phyloP scores from a whole-genome alignment of 2,113 vertebrate genomes.

The Ahaetulla prasina region DNA sequence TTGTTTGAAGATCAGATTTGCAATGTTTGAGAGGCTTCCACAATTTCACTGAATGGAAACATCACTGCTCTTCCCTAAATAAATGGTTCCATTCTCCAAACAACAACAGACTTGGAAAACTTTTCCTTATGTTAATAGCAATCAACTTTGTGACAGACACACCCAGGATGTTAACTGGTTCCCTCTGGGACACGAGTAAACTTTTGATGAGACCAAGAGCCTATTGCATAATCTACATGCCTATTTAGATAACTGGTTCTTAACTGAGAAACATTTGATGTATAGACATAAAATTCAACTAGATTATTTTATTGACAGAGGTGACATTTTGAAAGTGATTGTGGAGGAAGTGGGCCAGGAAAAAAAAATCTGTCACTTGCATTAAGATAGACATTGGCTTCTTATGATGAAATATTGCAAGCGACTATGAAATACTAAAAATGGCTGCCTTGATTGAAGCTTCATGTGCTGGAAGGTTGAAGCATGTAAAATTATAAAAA shows the following conservation, averaged over 20 bases:
- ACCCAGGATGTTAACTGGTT: conserved; percentile 45
- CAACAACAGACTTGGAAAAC: neutral
- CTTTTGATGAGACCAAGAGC: conserved; percentile 34
- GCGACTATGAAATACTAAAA: neutral
- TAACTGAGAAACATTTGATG: conserved; percentile 27
- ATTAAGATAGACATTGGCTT: neutral
- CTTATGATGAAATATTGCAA: neutral
- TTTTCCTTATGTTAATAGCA: conserved; percentile 25
- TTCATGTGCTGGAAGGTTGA: neutral
- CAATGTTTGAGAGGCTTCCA: neutral
- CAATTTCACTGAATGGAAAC: neutral
- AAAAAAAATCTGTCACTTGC: neutral
- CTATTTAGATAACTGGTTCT: conserved; percentile 6
- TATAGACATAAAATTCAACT: conserved; percentile 23
- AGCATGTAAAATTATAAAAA: neutral
- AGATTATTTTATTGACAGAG: neutral
- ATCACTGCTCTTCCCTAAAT: neutral
- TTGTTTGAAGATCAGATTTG: neutral
- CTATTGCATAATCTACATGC: conserved; percentile 20
- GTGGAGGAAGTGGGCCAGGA: neutral
- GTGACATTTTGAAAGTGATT: neutral
- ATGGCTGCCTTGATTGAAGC: neutral
- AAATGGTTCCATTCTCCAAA: neutral
- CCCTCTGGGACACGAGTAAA: conserved; percentile 36
- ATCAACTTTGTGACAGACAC: conserved; percentile 49